phyloP scores from a whole-genome alignment of 1,140 invertebrate species.

The Yoshiicerus persimilis region DNA sequence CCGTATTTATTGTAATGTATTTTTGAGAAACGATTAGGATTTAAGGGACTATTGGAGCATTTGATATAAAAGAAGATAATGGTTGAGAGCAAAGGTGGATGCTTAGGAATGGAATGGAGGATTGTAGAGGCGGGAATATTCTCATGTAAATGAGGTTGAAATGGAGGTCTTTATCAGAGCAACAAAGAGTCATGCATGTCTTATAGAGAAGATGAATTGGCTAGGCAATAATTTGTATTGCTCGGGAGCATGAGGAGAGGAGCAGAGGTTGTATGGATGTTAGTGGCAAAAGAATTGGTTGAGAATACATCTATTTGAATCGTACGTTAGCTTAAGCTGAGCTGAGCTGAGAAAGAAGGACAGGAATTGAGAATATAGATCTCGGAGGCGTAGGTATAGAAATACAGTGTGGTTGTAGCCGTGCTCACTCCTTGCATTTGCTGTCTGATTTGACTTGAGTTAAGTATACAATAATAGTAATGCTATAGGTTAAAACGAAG shows the following conservation, averaged over 20 bases:
- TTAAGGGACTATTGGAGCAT: not conserved
- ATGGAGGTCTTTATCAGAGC: slow-evolving; percentile 42
- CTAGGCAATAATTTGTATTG: slow-evolving; percentile 45
- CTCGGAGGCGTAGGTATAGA: not conserved
- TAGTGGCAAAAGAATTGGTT: slow-evolving; percentile 42
- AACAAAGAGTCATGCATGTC: slow-evolving; percentile 38
- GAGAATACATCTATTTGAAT: slow-evolving; percentile 15
- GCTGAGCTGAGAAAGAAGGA: not conserved
- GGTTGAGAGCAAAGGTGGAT: not conserved
- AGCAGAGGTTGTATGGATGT: slow-evolving; percentile 32
- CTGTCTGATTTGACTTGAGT: too few species aligned
- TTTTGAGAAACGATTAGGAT: slow-evolving; percentile 14
- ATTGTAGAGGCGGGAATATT: slow-evolving; percentile 40
- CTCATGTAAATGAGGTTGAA: slow-evolving; percentile 44
- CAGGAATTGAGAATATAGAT: not conserved
- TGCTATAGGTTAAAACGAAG: not conserved
- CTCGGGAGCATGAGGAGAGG: slow-evolving; percentile 23
- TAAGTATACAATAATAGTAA: too few species aligned
- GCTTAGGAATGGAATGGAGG: not conserved
- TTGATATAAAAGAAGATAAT: slow-evolving; percentile 14
- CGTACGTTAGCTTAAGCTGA: slow-evolving; percentile 8
- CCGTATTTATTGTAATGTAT: slow-evolving; percentile 18
- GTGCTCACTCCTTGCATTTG: too few species aligned
- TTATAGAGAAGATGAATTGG: slow-evolving; percentile 45
- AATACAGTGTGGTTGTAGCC: too few species aligned